Base-by-base conservation (phyloP, 2,888 invertebrate species). In the Saturnia pavonia region DNA sequence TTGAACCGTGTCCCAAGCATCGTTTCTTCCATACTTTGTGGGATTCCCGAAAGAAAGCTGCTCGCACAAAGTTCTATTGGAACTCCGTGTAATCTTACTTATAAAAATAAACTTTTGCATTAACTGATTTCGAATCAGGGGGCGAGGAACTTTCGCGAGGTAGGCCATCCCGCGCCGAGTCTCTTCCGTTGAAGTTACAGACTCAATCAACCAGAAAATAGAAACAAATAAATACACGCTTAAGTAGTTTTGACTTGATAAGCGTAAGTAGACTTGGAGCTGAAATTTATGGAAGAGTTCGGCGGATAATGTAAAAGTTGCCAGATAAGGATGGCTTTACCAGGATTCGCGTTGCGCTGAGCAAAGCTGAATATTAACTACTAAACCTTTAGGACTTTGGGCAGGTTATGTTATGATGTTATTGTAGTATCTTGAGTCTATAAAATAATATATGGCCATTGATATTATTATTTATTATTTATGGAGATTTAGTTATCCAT, bases 91-190 rank as follows among this genome's bases (percentile, higher is more conserved):
- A 94, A 94, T 94, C 94, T 94, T 91, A 94, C 94, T 94, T 94
- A 94, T 94, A 94, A 94, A 94, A 94, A 94, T 94, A 94, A 94
- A 94, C 94, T 94, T 94, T 93, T 94, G 86, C 94, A 94, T 94
- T 94, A 94, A 93, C 94, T 91, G 94, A 92, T 92, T 92, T 91
- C 86, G 92, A 92, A 92, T 93, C 90, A 91, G 89, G 87, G 34
- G 85, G 84, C 81, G 87, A 84, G 78, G 78, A 90, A 91, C 83
- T 90, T 87, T 87, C 72, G 78, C 82, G 84, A 91, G 90, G 92
- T 90, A 88, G 88, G 88, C 88, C 80, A 85, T 85, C 85, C 83
- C 82, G 80, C 79, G 77, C 82, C 82, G 85, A 76, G 80, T 82
- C 84, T 85, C 85, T 86, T 86, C 80, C 83, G 77, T 77, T 73